phyloP scores from a whole-genome alignment of 2,113 vertebrate species.

The Amblyornis subalaris region DNA sequence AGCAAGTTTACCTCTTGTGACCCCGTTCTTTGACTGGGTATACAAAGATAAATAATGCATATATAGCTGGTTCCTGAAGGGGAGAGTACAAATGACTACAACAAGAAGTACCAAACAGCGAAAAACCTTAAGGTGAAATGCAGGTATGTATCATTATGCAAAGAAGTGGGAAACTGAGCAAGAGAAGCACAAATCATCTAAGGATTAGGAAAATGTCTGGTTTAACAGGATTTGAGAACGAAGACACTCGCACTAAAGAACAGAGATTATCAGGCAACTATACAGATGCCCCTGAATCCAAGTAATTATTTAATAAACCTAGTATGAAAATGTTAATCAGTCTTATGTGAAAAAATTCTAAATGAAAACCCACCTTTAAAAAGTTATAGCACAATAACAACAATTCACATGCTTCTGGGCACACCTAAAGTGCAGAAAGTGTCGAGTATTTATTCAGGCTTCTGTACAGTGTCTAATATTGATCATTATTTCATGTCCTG shows the following conservation, averaged over 20 bases:
- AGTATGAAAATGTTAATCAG: not conserved
- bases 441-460: not conserved
- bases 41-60: not conserved
- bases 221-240: not conserved
- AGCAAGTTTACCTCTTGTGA: not conserved
- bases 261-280: not conserved
- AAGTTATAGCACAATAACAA: not conserved
- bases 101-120: not conserved
- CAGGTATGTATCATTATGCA: fast-evolving
- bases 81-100: not conserved
- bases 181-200: not conserved
- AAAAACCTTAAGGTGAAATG: not conserved
- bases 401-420: not conserved
- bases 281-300: not conserved
- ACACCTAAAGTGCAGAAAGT: not conserved
- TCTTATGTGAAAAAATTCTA: not conserved
- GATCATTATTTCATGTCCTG: not conserved
- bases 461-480: not conserved
- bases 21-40: not conserved
- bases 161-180: not conserved
- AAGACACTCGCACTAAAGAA: not conserved
- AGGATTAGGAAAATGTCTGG: not conserved
- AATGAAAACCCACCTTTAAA: not conserved
- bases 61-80: not conserved
- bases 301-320: not conserved